phyloP scores from a whole-genome alignment of 2,113 vertebrate genomes.

The Proteles cristata region DNA sequence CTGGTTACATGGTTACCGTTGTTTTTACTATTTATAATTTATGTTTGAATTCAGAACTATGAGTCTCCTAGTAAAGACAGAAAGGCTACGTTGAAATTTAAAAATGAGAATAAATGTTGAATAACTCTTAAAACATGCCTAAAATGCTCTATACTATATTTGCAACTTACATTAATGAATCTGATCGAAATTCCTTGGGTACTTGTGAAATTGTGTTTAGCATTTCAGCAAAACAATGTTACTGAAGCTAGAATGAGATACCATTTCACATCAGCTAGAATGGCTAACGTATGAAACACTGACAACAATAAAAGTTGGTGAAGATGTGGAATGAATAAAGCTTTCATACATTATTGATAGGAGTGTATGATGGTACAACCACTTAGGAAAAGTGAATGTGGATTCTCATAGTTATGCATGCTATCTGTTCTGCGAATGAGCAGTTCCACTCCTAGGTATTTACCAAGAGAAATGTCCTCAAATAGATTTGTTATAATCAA shows the following conservation, averaged over 20 bases:
- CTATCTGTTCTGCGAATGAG: neutral
- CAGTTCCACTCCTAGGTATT: neutral
- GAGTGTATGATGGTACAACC: neutral
- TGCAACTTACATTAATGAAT: neutral
- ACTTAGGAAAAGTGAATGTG: neutral
- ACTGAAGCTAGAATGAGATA: neutral
- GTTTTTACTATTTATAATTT: neutral
- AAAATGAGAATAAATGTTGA: neutral
- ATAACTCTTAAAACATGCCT: neutral
- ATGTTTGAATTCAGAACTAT: neutral
- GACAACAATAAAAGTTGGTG: neutral
- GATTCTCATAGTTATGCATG: neutral
- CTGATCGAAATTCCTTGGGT: neutral
- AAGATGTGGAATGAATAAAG: neutral
- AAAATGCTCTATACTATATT: neutral
- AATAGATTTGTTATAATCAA: neutral
- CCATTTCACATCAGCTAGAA: neutral
- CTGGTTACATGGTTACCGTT: neutral
- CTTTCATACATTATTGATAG: neutral
- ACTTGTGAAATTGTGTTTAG: neutral
- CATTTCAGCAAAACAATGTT: neutral
- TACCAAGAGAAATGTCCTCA: neutral
- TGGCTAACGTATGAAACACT: neutral
- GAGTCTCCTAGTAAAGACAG: neutral
- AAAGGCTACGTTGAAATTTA: neutral